Percentiles rank a stretch among this genome's conserved stretches.
These are phyloP conservation scores for Hydra vulgaris DNA, from an alignment of 30 jellyfish, hydroid and myxozoan genomes.

Conservation along the genomic window DNA sequence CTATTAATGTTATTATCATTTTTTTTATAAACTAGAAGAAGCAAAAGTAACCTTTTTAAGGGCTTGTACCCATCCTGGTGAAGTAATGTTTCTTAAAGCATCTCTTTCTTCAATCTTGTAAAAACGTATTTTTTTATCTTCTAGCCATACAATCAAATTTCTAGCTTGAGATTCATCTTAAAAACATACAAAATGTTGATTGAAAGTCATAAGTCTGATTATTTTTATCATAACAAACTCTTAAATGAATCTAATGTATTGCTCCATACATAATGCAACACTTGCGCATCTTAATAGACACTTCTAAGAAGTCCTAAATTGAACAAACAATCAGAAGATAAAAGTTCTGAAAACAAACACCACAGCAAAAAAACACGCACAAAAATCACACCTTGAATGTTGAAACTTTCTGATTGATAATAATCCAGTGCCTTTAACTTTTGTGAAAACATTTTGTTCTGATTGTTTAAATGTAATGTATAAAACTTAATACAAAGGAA, in stretches of 20 bases:
- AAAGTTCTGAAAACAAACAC: neutral
- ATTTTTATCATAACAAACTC: too few relatives aligned
- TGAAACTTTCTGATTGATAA: conserved; percentile 52
- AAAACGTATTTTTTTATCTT: conserved; percentile 49
- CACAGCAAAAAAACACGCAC: neutral
- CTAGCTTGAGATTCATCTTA: conserved; percentile 66
- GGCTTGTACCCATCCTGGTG: conserved; percentile 43
- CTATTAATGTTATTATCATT: too few relatives aligned
- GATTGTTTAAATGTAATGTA: too few relatives aligned
- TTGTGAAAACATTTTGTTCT: conserved; percentile 45
- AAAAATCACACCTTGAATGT: conserved; percentile 38
- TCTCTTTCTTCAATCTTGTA: conserved; percentile 71
- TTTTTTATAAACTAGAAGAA: too few relatives aligned
- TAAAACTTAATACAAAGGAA: too few relatives aligned
- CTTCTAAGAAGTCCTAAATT: neutral
- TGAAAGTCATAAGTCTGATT: neutral
- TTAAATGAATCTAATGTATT: neutral
- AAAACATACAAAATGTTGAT: neutral
- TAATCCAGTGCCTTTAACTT: conserved; percentile 54
- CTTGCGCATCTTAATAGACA: neutral
- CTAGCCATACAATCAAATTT: conserved; percentile 78
- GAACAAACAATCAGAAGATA: neutral
- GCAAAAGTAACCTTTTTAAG: conserved; percentile 73
- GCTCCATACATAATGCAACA: neutral
- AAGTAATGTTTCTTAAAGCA: conserved; percentile 33